phyloP scores from a whole-genome alignment of 2,888 invertebrate genomes.

The Epinotia brunnichana region DNA sequence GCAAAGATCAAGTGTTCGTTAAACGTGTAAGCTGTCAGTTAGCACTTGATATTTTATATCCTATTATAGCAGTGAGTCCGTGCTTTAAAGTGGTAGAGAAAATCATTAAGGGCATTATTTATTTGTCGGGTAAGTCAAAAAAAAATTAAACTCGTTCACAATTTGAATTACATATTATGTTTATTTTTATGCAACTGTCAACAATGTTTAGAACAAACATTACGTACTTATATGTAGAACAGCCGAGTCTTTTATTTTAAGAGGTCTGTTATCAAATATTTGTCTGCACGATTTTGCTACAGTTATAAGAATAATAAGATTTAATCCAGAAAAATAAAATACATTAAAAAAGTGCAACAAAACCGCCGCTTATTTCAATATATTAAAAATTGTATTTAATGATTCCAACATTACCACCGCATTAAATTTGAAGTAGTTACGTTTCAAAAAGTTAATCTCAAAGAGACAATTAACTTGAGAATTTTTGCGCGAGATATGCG shows the following conservation, averaged over 20 bases:
- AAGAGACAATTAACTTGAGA: neutral
- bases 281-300: too few species aligned
- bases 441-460: neutral
- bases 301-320: too few species aligned
- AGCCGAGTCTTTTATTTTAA: too few species aligned
- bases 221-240: too few species aligned
- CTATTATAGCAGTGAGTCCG: slow-evolving; percentile 21
- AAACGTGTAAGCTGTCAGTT: slow-evolving; percentile 37
- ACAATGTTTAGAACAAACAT: too few species aligned
- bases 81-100: neutral
- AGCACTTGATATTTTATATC: slow-evolving; percentile 35
- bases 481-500: slow-evolving; percentile 6
- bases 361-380: neutral
- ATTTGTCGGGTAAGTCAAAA: neutral
- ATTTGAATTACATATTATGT: too few species aligned
- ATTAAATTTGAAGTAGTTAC: neutral
- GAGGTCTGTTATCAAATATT: too few species aligned
- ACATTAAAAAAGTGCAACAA: neutral
- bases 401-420: neutral
- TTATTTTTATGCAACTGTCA: too few species aligned
- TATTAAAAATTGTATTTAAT: neutral
- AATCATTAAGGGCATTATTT: neutral
- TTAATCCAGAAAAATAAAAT: too few species aligned
- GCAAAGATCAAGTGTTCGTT: slow-evolving; percentile 50
- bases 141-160: too few species aligned